phyloP scores from a whole-genome alignment of 2,113 vertebrate genomes.

The Crotalus viridis region DNA sequence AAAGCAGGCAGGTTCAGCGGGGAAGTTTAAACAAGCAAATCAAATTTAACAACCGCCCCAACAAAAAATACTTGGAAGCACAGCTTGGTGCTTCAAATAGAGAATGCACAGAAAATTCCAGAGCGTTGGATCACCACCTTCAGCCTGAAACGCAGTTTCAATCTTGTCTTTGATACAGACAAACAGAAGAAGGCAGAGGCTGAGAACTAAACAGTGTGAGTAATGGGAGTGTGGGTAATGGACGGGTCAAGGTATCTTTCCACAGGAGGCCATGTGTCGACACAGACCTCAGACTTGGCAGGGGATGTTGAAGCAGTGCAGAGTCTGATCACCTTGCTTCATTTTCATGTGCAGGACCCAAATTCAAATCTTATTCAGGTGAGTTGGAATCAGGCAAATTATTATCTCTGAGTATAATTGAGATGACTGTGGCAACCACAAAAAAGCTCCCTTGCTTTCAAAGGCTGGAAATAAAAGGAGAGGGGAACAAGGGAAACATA shows the following conservation, averaged over 20 bases:
- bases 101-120: not conserved
- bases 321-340: not conserved
- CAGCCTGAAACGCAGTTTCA: not conserved
- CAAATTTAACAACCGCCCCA: not conserved
- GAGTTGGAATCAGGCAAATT: not conserved
- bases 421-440: not conserved
- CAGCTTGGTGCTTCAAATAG: not conserved
- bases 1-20: conserved; percentile 15
- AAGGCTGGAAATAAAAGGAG: not conserved
- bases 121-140: not conserved
- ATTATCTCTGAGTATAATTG: not conserved
- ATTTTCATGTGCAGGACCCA: not conserved
- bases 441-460: not conserved
- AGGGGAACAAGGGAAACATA: not conserved
- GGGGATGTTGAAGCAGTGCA: not conserved
- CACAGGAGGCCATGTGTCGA: not conserved
- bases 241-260: not conserved
- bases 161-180: not conserved
- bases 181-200: not conserved
- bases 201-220: not conserved
- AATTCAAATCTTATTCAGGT: not conserved
- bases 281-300: not conserved
- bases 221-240: accelerated
- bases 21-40: not conserved
- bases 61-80: not conserved